These are phyloP conservation scores for Neodiprion pinetum DNA, from an alignment of 1,140 invertebrate species.

Conservation along the genomic window DNA sequence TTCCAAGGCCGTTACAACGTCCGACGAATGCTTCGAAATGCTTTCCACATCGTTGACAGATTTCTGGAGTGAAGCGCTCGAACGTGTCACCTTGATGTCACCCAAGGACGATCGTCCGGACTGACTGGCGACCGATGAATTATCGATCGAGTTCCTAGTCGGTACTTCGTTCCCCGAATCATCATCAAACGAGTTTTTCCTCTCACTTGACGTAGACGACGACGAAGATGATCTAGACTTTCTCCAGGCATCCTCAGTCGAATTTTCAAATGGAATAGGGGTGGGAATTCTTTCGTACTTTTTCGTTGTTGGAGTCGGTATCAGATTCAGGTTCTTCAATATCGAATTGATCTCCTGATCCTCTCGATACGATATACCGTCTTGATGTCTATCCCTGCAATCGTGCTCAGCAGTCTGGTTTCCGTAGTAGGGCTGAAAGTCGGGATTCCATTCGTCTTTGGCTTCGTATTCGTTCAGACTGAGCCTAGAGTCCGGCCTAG, in stretches of 20 bases:
- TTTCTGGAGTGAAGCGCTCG: conserved; percentile 30
- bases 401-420: not conserved
- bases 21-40: conserved; percentile 20
- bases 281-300: conserved; percentile 51
- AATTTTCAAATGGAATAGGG: conserved; percentile 41
- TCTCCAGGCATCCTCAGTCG: conserved; percentile 36
- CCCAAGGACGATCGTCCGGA: conserved; percentile 32
- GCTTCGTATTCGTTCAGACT: conserved; percentile 27
- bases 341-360: not conserved
- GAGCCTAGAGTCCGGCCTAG: conserved; percentile 30
- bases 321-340: not conserved
- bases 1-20: conserved; percentile 19
- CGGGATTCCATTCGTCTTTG: not conserved
- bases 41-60: conserved; percentile 24
- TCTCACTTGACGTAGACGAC: conserved; percentile 38
- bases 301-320: conserved; percentile 9
- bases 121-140: conserved; percentile 29
- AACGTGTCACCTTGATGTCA: not conserved
- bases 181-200: conserved; percentile 39
- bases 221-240: conserved; percentile 19
- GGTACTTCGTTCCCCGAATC: conserved; percentile 51
- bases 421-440: not conserved
- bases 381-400: not conserved
- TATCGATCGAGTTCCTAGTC: conserved; percentile 31
- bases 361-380: not conserved